A percentile compares a stretch with the other conserved stretches of the same genome.
These are phyloP conservation scores for Hemicordylus capensis DNA, from an alignment of 2,113 vertebrate genomes.

Conservation along the genomic window DNA sequence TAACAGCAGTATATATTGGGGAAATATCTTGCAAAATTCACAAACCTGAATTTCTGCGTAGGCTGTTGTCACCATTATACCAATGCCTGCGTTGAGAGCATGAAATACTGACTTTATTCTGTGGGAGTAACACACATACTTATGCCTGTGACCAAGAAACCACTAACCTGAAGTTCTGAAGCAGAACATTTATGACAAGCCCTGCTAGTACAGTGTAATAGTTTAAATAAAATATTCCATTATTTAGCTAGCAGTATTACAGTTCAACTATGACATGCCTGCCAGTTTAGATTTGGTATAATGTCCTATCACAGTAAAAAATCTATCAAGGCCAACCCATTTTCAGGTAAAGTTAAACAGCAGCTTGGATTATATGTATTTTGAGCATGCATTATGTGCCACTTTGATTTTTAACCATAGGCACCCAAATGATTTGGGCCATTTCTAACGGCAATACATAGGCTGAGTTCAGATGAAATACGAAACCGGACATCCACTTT, in stretches of 20 bases:
- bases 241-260: slow-evolving; percentile 34
- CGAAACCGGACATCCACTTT: no score
- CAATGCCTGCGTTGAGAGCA: slow-evolving; percentile 83
- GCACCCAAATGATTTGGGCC: background rate
- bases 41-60: slow-evolving; percentile 76
- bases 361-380: background rate
- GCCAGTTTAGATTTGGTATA: slow-evolving; percentile 11
- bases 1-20: slow-evolving; percentile 75
- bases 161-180: slow-evolving; percentile 62
- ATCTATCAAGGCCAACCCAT: background rate
- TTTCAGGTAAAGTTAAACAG: background rate
- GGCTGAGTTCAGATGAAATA: no score
- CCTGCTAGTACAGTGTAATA: slow-evolving; percentile 44
- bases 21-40: slow-evolving; percentile 74
- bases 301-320: background rate
- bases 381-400: background rate
- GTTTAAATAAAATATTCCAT: slow-evolving; percentile 23
- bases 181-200: slow-evolving; percentile 56
- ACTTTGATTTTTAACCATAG: background rate
- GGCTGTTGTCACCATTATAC: slow-evolving; percentile 77
- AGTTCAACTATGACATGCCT: background rate
- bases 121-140: slow-evolving; percentile 81
- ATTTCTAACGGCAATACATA: background rate
- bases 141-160: slow-evolving; percentile 78
- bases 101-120: slow-evolving; percentile 79